Percentiles rank a stretch among this genome's conserved stretches.
These are phyloP conservation scores for Amphipyra tragopoginis DNA, from an alignment of 2,888 invertebrate genomes.

Conservation along the genomic window DNA sequence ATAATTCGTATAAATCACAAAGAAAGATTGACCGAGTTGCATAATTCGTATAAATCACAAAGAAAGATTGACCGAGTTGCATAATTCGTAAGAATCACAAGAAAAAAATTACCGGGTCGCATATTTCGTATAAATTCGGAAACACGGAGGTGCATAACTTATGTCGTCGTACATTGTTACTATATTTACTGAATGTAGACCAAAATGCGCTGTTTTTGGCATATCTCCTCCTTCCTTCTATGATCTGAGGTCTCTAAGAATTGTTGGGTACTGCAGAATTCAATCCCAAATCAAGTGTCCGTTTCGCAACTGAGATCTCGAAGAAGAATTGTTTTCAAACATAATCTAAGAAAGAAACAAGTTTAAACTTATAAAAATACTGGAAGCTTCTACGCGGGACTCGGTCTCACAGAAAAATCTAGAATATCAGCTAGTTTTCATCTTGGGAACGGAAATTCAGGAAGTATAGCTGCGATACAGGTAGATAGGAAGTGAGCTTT, in stretches of 20 bases:
- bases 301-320: constrained; percentile 24
- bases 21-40: no score
- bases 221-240: not conserved
- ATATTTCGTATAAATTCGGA: no score
- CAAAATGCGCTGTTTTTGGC: no score
- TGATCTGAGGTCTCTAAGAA: constrained; percentile 7
- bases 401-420: constrained; percentile 14
- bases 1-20: no score
- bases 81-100: no score
- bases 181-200: no score
- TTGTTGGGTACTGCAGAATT: constrained; percentile 22
- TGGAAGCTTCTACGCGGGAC: constrained; percentile 13
- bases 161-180: no score
- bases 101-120: no score
- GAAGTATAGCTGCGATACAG: constrained; percentile 7
- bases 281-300: constrained; percentile 37
- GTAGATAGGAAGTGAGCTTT: not conserved
- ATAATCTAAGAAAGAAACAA: constrained; percentile 36
- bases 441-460: constrained; percentile 7
- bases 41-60: no score
- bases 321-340: constrained; percentile 38
- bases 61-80: no score
- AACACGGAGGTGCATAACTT: no score
- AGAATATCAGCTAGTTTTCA: constrained; percentile 11
- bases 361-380: constrained; percentile 38